These are phyloP conservation scores for Acropora tenuis DNA, from an alignment of 64 coral and sea anemone species.

Conservation along the genomic window DNA sequence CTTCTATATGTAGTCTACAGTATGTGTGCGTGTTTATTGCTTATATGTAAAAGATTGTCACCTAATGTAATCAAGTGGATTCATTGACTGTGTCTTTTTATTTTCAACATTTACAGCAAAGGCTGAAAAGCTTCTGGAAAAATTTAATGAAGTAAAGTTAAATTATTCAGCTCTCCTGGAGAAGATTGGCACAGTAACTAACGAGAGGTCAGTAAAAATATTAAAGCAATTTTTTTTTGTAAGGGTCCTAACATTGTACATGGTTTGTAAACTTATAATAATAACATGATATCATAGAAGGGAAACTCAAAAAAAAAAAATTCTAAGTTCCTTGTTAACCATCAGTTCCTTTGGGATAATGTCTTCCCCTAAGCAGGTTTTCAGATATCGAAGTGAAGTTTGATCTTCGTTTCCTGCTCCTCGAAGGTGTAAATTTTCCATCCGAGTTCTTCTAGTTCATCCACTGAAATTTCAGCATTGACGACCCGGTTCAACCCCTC, in stretches of 20 bases:
- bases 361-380: no score
- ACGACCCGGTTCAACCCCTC: neutral
- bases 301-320: no score
- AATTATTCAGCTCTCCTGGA: slow-evolving; percentile 1
- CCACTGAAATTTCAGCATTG: neutral
- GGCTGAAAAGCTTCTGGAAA: slow-evolving; percentile 15
- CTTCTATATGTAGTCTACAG: no score
- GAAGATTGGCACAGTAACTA: neutral
- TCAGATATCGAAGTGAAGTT: no score
- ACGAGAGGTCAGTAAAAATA: neutral
- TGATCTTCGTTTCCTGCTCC: neutral
- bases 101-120: neutral
- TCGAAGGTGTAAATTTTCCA: neutral
- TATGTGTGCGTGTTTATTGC: no score
- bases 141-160: neutral
- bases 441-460: neutral
- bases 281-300: no score
- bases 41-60: no score
- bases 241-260: neutral
- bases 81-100: neutral
- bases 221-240: neutral
- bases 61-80: neutral
- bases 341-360: no score
- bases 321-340: no score
- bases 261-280: no score